Base-by-base conservation (phyloP, 2,888 invertebrate species). In the Tholera decimalis region DNA sequence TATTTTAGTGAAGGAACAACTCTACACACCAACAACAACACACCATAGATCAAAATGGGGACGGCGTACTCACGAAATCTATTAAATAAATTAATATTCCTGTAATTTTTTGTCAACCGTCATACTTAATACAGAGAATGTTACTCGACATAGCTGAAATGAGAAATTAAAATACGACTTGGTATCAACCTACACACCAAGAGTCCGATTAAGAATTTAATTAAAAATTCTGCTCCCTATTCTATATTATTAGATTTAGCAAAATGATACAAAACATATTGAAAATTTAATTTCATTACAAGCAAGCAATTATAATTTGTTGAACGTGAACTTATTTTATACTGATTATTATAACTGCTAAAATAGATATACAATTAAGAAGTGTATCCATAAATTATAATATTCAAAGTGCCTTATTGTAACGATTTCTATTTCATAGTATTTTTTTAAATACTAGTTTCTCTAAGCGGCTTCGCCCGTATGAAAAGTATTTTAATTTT, bases 211-310 rank as follows among this genome's bases (percentile, higher is more conserved):
- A 30, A 47, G 18, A 15, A 43, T 73, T 65, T 55, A 58, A 73
- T 66, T 73, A 51, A 73, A 71, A 55, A 55, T 35, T 58, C 28
- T 60, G 15, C 26, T 57, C 37, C 47, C 15, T 35, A 24, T 73
- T 61, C 33, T 18, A 24, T 58, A 43, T 47, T 58, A 43, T 47
- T 33, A 57, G 37, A 73, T 57, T 50, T n/a, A 15, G 41, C 47
- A 37, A 54, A 57, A 39, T 28, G 51, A 53, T 47, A 46, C 26
- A 54, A 57, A 54, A 72, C 26, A 49, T 63, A 46, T 65, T 58
- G 22, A 61, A 71, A 58, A 44, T 63, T 43, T 58, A 57, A 64
- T 65, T 67, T 67, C 49, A 62, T 50, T 59, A 41, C 1, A n/a
- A 39, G 8, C 22, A 30, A 50, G n/a, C 56, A 18, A 67, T 50